Percentiles rank a stretch among this genome's conserved stretches.
Conservation (phyloP, 2,888 invertebrate genomes). For the Idaea biselata region DNA sequence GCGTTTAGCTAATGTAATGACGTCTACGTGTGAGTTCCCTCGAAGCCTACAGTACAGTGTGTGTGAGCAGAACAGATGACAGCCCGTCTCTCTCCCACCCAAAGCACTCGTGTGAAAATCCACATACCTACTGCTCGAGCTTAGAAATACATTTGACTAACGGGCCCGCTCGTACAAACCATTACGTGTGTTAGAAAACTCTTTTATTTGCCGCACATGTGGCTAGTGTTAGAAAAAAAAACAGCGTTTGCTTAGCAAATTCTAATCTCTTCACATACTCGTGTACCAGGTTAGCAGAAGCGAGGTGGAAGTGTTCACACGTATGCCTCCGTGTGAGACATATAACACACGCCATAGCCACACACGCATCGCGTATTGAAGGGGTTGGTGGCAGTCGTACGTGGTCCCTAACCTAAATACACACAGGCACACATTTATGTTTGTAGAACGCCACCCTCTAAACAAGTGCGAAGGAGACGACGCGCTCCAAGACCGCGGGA, state of each 20-base stretch:
- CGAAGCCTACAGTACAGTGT: conserved; percentile 25
- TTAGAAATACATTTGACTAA: conserved; percentile 43
- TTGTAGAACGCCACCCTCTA: conserved; percentile 52
- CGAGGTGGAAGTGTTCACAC: conserved; percentile 57
- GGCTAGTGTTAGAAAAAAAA: conserved; percentile 69
- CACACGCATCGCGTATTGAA: conserved; percentile 67
- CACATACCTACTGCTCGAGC: conserved; percentile 32
- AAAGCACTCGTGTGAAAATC: conserved; percentile 42
- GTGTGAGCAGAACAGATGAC: conserved; percentile 32
- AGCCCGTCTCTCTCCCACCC: conserved; percentile 36
- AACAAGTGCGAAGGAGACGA: conserved; percentile 57
- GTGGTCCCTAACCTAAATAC: conserved; percentile 58
- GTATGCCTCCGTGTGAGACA: conserved; percentile 65
- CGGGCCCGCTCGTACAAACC: conserved; percentile 21
- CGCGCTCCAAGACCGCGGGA: conserved; percentile 22
- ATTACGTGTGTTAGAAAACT: conserved; percentile 28
- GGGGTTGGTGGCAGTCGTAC: conserved; percentile 61
- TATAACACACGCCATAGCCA: conserved; percentile 64
- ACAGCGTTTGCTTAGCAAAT: conserved; percentile 76
- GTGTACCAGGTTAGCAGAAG: conserved; percentile 67
- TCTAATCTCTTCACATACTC: conserved; percentile 81
- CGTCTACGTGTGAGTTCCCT: conserved; percentile 37
- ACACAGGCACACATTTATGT: conserved; percentile 46
- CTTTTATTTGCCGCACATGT: conserved; percentile 37
- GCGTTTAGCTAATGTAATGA: conserved; percentile 19